These are phyloP conservation scores for Mormyrops attenuatus DNA, from an alignment of 2,797 vertebrate species.

Conservation along the genomic window DNA sequence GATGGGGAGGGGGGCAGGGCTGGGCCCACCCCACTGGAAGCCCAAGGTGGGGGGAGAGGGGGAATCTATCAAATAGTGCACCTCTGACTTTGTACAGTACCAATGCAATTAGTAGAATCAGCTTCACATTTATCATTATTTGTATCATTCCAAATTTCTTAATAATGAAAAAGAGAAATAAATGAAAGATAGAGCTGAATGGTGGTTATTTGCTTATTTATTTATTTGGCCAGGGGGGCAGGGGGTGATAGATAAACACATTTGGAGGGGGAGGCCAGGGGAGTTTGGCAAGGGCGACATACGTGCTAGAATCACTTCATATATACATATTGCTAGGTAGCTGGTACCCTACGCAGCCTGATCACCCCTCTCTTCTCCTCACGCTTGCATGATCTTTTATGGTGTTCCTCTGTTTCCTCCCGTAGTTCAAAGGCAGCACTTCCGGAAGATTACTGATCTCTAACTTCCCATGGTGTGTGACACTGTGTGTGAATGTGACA, in stretches of 20 bases:
- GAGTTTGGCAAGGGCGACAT: too few species aligned
- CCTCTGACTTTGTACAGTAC: neutral
- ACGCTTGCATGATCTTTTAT: neutral
- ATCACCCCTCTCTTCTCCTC: neutral
- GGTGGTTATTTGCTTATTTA: too few species aligned
- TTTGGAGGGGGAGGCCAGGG: neutral
- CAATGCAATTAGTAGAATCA: neutral
- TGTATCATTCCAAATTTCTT: neutral
- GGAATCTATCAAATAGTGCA: neutral
- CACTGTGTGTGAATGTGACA: neutral
- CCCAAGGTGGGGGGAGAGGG: neutral
- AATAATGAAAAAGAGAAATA: neutral
- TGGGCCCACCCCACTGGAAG: neutral
- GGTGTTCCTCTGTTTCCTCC: neutral
- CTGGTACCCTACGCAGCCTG: too few species aligned
- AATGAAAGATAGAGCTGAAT: neutral
- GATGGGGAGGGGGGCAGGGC: neutral
- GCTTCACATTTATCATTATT: neutral
- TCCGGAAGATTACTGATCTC: neutral
- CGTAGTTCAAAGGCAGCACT: neutral
- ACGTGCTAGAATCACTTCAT: too few species aligned
- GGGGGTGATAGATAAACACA: neutral
- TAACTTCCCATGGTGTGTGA: neutral
- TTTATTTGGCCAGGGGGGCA: too few species aligned
- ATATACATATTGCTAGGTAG: too few species aligned